Evolutionary conservation across 1,140 invertebrate genomes (phyloP), one percentile per base, ranked within the genome.

Genomic region (Anagrus nilaparvatae): DNA sequence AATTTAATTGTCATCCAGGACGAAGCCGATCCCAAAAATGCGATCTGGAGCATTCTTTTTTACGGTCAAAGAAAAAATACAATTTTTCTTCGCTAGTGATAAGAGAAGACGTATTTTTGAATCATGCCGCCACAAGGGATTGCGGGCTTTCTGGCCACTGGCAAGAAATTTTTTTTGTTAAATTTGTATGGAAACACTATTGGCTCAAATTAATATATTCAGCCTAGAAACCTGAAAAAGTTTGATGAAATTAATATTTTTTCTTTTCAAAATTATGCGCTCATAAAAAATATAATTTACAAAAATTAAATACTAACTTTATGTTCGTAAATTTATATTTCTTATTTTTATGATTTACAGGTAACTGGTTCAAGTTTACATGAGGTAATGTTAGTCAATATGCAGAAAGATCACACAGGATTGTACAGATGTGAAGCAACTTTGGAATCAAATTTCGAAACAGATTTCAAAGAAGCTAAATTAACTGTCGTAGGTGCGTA

Each of bases 341-440:
- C 33, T 31, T 41, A 35, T n/a, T 37, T 52, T 46, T 48, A 24
- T 46, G 44, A 48, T 59, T 49, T 52, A 17, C 65, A 77, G 75
- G 58, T 72, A 16, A 59, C 58, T 0, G 65, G 64, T 42, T 77
- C 75, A 17, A 71, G 74, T 43, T 63, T 60, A 20, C 59, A 72
- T 24, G 68, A 71, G 32, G 72, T 79, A 33, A 72, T 67, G 18
- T 49, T 79, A 44, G 55, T 70, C 8, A 63, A 73, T 44, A 69
- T 79, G 16, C 66, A 63, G 43, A 67, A 74, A 20, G 69, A 74
- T 4, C 70, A 79, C 25, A 77, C 77, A 29, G 83, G 82, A 4
- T 65, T 65, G 28, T 86, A 84, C 63, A 80, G 79, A 59, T 85
- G 83, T 54, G 82, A 86, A 54, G 78, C 84, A 29, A 80, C 81